A percentile compares a stretch with the other conserved stretches of the same genome.
phyloP scores from a whole-genome alignment of 2,797 vertebrate genomes.

The Vultur gryphus region DNA sequence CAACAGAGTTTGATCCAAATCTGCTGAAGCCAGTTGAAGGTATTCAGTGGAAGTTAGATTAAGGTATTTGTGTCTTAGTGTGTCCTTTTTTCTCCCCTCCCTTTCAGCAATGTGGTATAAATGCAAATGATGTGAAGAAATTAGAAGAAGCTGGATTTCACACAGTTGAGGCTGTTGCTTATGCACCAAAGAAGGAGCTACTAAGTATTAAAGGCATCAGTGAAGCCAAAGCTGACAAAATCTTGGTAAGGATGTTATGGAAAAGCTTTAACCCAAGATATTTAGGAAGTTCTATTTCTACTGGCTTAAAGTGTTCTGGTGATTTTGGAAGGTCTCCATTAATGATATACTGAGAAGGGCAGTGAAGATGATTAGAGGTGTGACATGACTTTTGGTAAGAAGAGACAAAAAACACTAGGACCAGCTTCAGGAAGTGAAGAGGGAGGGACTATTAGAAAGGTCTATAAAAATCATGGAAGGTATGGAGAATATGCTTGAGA shows the following conservation, averaged over 20 bases:
- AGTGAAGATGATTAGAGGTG: neutral
- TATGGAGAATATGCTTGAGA: neutral
- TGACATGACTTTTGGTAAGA: neutral
- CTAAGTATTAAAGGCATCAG: constrained; percentile 97
- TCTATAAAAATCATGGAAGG: neutral
- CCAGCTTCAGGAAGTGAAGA: neutral
- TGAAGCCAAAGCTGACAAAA: constrained; percentile 96
- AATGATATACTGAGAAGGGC: neutral
- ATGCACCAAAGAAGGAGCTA: constrained; percentile 94
- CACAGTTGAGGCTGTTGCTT: constrained; percentile 95
- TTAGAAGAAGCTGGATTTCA: constrained; percentile 96
- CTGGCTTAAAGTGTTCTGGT: neutral
- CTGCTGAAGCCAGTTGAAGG: neutral
- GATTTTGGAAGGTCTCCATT: neutral
- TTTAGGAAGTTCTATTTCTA: neutral
- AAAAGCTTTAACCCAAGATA: neutral
- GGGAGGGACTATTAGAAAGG: neutral
- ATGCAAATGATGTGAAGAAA: constrained; percentile 93
- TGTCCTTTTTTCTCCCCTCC: neutral
- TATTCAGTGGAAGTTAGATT: neutral
- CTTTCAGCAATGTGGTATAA: constrained; percentile 91
- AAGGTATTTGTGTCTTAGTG: neutral
- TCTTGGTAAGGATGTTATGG: constrained; percentile 80
- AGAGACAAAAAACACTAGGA: neutral
- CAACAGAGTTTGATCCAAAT: neutral